Base-by-base conservation (phyloP, 2,113 vertebrate genomes). In the Paradoxurus hermaphroditus region DNA sequence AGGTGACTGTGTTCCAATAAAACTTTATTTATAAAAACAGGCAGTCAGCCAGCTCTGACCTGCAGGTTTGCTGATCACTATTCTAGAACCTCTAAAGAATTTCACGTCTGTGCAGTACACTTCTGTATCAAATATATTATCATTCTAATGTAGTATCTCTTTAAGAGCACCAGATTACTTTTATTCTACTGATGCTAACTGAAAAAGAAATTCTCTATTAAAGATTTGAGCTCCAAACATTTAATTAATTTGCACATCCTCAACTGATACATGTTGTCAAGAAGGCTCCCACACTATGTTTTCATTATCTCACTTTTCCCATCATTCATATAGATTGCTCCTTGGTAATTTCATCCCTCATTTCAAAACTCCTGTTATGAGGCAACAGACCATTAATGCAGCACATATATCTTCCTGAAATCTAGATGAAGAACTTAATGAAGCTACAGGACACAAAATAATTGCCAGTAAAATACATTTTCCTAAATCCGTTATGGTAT, bases 261-360 rank as follows among this genome's bases (percentile, higher is more conserved):
- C 86, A 84, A 59, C n/a, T 77, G 39, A 34, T 72, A 68, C 39
- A 78, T 19, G 21, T 70, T 68, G 89, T 96, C 73, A 91, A 87
- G 56, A 23, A 97, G 23, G 83, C 9, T 14, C 44, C 41, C 19
- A n/a, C 39, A 73, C 84, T 97, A 68, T 46, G 75, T 65, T 93
- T 95, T 85, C 72, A 82, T 91, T 81, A 62, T 51, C 44, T 97
- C 86, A 91, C 88, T 65, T 84, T 68, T 82, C 73, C 46, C 84
- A 73, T 91, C 87, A 90, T 89, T 86, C 75, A 89, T 16, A 86
- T 36, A 84, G 90, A 97, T 90, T 96, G 34, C 23, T 90, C 13
- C 77, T 97, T 95, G 87, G 34, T 95, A 97, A 96, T 96, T 97
- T 86, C 65, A 97, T 44, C 67, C 83, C 86, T 56, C 79, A 46